Percentiles rank a stretch among this genome's conserved stretches.
Conservation (phyloP, 92 coral and sea anemone genomes). For the Palythoa grandis region DNA sequence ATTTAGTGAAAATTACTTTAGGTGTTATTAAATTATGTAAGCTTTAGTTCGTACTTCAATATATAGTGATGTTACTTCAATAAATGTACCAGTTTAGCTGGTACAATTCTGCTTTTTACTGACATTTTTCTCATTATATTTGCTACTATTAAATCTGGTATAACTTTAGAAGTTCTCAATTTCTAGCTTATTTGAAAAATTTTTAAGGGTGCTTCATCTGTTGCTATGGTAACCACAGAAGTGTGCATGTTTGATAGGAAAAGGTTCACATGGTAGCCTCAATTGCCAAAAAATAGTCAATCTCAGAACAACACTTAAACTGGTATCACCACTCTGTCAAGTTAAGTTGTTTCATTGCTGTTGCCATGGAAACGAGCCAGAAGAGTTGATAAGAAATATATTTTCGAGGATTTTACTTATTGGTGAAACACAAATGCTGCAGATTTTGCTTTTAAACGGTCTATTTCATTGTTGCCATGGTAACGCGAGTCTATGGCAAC, state of each 20-base stretch:
- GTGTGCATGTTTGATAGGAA: neutral
- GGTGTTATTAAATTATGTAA: too few relatives aligned
- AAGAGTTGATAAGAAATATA: neutral
- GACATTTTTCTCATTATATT: neutral
- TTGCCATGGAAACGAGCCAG: slow-evolving; percentile 32
- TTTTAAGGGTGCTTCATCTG: slow-evolving; percentile 23
- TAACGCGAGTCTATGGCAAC: slow-evolving; percentile 20
- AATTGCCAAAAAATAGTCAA: neutral
- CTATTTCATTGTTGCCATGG: slow-evolving; percentile 23
- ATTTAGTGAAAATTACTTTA: neutral
- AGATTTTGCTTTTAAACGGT: too few relatives aligned
- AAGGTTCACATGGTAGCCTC: neutral
- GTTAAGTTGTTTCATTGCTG: neutral
- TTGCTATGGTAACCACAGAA: slow-evolving; percentile 11
- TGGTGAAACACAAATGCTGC: neutral
- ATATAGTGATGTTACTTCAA: neutral
- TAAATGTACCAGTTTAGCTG: slow-evolving; percentile 24
- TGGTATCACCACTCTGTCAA: neutral
- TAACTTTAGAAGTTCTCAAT: neutral
- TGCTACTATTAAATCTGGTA: neutral
- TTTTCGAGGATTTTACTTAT: neutral
- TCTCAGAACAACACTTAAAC: neutral
- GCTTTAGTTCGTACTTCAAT: neutral
- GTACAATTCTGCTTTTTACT: slow-evolving; percentile 14
- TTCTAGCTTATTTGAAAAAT: neutral